phyloP scores from a whole-genome alignment of 2,888 invertebrate genomes.

The Cephalotes varians region DNA sequence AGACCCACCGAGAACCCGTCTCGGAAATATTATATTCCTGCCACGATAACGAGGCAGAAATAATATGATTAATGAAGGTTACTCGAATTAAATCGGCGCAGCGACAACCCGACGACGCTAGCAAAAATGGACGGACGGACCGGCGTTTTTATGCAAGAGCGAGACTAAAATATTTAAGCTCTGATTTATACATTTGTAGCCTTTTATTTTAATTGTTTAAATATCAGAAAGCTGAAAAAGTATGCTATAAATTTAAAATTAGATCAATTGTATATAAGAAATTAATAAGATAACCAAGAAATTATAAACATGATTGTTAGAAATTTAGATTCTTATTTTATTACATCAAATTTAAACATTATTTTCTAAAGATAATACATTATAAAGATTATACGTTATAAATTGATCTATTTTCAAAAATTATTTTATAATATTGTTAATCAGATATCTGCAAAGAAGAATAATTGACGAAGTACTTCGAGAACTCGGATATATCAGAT shows the following conservation, averaged over 20 bases:
- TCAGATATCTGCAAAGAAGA: not conserved
- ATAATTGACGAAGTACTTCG: not conserved
- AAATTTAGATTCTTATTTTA: not conserved
- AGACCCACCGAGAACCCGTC: conserved; percentile 20
- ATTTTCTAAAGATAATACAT: not conserved
- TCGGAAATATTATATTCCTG: conserved; percentile 65
- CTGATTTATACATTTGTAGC: not conserved
- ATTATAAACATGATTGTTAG: not conserved
- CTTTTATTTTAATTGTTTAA: not conserved
- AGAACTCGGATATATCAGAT: not conserved
- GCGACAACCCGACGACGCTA: conserved; percentile 56
- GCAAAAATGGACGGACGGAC: conserved; percentile 16
- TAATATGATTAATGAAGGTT: conserved; percentile 76
- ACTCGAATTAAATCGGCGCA: conserved; percentile 71
- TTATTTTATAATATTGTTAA: not conserved
- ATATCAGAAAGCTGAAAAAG: not conserved
- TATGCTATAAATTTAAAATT: not conserved
- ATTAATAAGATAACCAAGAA: not conserved
- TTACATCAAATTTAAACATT: not conserved
- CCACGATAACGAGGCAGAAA: conserved; percentile 55
- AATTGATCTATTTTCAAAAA: not conserved
- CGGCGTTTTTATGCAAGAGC: not conserved
- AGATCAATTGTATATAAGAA: not conserved
- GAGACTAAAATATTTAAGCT: not conserved
- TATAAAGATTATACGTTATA: not conserved